Conservation (phyloP, 30 jellyfish, hydroid and myxozoan genomes). For the Turritopsis dohrnii region DNA sequence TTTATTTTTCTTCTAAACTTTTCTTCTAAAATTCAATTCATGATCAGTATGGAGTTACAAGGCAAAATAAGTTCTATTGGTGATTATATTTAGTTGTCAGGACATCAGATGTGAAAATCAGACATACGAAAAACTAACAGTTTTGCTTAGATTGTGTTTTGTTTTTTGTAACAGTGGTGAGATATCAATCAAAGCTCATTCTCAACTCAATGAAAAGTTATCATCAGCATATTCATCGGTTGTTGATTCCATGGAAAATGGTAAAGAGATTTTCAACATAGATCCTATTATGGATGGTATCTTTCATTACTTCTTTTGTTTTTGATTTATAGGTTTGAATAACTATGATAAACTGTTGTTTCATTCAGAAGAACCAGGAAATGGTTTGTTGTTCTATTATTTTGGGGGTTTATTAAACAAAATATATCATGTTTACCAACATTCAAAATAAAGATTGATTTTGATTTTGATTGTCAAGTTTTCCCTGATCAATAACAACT, state of each 20-base stretch:
- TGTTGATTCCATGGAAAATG: conserved; percentile 38
- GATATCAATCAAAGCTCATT: conserved; percentile 19
- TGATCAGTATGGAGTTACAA: too few relatives aligned
- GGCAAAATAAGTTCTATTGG: too few relatives aligned
- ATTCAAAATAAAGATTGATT: too few relatives aligned
- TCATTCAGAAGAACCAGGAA: not conserved
- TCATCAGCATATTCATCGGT: conserved; percentile 24
- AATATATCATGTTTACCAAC: too few relatives aligned
- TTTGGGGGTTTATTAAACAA: not conserved
- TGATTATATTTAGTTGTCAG: too few relatives aligned
- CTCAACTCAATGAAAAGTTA: conserved; percentile 14
- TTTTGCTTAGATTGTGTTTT: not conserved
- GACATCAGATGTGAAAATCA: too few relatives aligned
- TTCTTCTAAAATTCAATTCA: too few relatives aligned
- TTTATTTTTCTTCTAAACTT: not conserved
- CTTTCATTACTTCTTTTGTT: not conserved
- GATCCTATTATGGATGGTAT: not conserved
- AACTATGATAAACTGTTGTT: not conserved
- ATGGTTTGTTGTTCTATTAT: not conserved
- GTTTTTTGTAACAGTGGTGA: conserved; percentile 16
- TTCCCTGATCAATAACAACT: too few relatives aligned
- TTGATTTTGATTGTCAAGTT: too few relatives aligned
- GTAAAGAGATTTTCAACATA: conserved; percentile 12
- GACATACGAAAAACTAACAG: too few relatives aligned
- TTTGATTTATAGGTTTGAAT: not conserved